phyloP scores from a whole-genome alignment of 2,888 invertebrate genomes.

The Dexiosoma caninum region DNA sequence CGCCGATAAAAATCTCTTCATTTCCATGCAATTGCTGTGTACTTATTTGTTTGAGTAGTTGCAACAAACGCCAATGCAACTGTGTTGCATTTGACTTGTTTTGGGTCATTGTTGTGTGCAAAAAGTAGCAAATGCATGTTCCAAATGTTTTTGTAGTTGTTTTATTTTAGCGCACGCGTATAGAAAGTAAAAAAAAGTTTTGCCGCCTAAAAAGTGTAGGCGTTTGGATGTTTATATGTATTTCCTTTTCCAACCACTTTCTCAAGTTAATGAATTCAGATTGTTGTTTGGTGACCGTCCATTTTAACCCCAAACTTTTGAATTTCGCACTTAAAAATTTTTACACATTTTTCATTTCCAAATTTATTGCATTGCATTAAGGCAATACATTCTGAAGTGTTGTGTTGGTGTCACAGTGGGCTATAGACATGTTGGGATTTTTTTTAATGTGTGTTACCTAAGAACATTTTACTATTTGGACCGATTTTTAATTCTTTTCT shows the following conservation, averaged over 20 bases:
- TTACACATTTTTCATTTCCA: neutral
- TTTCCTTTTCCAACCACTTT: constrained; percentile 2
- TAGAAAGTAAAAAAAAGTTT: constrained; percentile 46
- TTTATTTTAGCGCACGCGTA: constrained; percentile 63
- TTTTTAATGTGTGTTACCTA: too few relatives aligned
- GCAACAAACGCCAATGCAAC: constrained; percentile 34
- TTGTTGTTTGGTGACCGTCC: constrained; percentile 39
- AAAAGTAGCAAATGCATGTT: neutral
- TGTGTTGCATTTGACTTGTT: constrained; percentile 8
- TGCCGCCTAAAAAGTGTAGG: constrained; percentile 69
- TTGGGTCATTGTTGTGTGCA: neutral
- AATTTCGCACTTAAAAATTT: neutral
- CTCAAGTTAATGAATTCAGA: constrained; percentile 51
- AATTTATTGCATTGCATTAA: constrained; percentile 12
- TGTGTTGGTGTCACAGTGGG: neutral
- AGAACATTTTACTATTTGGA: too few relatives aligned
- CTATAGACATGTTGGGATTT: neutral
- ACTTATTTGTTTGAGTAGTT: constrained; percentile 9
- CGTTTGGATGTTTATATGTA: constrained; percentile 57
- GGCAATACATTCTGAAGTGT: neutral
- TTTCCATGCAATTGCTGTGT: constrained; percentile 63
- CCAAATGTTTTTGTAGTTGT: constrained; percentile 34
- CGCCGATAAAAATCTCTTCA: constrained; percentile 78
- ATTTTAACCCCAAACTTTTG: constrained; percentile 68
- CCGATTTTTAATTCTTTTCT: too few relatives aligned